Conservation (phyloP, 2,113 vertebrate genomes). For the Hippocampus mohnikei region DNA sequence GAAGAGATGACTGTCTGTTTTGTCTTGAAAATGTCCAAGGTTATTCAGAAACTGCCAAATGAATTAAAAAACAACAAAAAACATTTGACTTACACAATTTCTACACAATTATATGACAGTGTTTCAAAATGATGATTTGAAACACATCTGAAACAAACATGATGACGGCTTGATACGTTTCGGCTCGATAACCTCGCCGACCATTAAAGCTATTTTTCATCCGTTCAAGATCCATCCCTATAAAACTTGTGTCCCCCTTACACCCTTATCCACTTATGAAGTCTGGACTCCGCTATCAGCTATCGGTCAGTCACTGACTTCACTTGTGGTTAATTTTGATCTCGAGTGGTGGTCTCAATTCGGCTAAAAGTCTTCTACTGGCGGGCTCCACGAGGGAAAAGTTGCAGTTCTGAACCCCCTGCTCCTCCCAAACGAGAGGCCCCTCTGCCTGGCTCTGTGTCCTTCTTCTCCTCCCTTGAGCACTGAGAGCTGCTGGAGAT, state of each 20-base stretch:
- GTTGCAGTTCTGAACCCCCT: slow-evolving; percentile 4
- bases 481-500: slow-evolving; percentile 60
- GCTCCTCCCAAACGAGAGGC: slow-evolving; percentile 22
- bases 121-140: too few species aligned
- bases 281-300: slow-evolving; percentile 1
- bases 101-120: too few species aligned
- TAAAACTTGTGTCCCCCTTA: not conserved
- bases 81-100: too few species aligned
- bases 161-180: too few species aligned
- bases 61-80: too few species aligned
- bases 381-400: slow-evolving; percentile 27
- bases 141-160: too few species aligned
- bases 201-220: not conserved
- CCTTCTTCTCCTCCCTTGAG: slow-evolving; percentile 52
- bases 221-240: not conserved
- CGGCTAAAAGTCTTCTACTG: slow-evolving; percentile 16
- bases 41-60: too few species aligned
- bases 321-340: slow-evolving; percentile 11
- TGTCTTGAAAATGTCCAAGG: too few species aligned
- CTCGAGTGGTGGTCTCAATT: slow-evolving; percentile 9
- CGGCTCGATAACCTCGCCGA: too few species aligned
- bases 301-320: slow-evolving; percentile 8
- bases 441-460: slow-evolving; percentile 40
- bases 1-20: too few species aligned
- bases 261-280: not conserved